phyloP scores from a whole-genome alignment of 2,113 vertebrate genomes.

The Danionella cerebrum region DNA sequence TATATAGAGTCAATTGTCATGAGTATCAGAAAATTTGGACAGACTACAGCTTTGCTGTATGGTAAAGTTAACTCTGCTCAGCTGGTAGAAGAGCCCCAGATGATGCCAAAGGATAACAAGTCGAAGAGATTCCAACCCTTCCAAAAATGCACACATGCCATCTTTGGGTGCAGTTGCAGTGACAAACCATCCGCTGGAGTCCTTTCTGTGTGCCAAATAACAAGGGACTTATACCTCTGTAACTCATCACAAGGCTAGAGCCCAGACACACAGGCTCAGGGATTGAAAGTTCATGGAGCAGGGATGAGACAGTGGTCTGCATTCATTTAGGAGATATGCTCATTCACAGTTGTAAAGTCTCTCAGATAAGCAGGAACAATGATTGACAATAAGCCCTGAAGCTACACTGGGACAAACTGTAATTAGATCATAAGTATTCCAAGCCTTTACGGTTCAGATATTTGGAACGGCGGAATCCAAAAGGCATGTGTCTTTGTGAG shows the following conservation, averaged over 20 bases:
- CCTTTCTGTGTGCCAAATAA: neutral
- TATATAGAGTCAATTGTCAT: no score
- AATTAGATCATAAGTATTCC: conserved; percentile 22
- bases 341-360: conserved; percentile 1
- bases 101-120: conserved; percentile 26
- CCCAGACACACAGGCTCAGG: conserved; percentile 21
- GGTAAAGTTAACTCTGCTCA: conserved; percentile 26
- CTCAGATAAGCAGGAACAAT: conserved; percentile 1
- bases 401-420: neutral
- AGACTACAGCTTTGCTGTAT: no score
- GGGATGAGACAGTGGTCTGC: neutral
- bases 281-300: conserved; percentile 1
- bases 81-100: conserved; percentile 29
- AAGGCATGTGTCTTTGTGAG: neutral
- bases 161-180: conserved; percentile 15
- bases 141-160: conserved; percentile 32
- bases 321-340: conserved; percentile 25
- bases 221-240: conserved; percentile 30
- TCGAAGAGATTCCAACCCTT: conserved; percentile 38
- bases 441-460: conserved; percentile 2
- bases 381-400: conserved; percentile 12
- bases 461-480: neutral
- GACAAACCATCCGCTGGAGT: conserved; percentile 22
- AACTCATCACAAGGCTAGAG: conserved; percentile 24
- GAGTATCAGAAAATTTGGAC: no score